These are phyloP conservation scores for Lutjanus campechanus DNA, from an alignment of 2,797 vertebrate genomes.

Conservation along the genomic window DNA sequence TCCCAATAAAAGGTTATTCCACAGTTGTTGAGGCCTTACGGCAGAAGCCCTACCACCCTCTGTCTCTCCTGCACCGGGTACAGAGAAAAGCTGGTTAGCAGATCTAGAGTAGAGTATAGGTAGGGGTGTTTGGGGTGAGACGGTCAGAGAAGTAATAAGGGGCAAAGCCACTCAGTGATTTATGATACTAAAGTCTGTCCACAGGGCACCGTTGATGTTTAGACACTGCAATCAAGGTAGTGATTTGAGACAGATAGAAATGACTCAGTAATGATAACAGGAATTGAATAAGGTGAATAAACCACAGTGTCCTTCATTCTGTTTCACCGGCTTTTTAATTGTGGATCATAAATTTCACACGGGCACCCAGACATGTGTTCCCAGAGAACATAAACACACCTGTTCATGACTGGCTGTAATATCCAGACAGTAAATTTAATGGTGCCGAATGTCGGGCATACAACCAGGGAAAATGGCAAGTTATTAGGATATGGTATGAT, in stretches of 20 bases:
- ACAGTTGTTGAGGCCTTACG: too few species aligned
- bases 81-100: too few species aligned
- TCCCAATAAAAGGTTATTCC: too few species aligned
- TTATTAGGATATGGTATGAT: too few species aligned
- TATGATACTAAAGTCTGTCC: background rate
- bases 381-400: background rate
- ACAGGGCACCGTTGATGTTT: slow-evolving; percentile 28
- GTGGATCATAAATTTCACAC: slow-evolving; percentile 37
- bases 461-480: background rate
- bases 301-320: slow-evolving; percentile 8
- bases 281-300: slow-evolving; percentile 34
- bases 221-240: slow-evolving; percentile 16
- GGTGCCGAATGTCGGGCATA: slow-evolving; percentile 15
- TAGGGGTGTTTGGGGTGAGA: too few species aligned
- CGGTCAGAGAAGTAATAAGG: too few species aligned
- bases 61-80: too few species aligned
- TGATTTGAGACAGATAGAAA: slow-evolving; percentile 37
- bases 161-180: background rate
- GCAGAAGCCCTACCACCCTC: too few species aligned
- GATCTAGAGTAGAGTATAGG: too few species aligned
- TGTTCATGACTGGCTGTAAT: slow-evolving; percentile 17
- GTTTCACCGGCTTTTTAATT: slow-evolving; percentile 42
- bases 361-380: slow-evolving; percentile 5
- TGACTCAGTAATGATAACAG: slow-evolving; percentile 27
- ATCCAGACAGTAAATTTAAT: slow-evolving; percentile 32